Base-by-base conservation (phyloP, 2,113 vertebrate genomes). In the Pitta sordida region DNA sequence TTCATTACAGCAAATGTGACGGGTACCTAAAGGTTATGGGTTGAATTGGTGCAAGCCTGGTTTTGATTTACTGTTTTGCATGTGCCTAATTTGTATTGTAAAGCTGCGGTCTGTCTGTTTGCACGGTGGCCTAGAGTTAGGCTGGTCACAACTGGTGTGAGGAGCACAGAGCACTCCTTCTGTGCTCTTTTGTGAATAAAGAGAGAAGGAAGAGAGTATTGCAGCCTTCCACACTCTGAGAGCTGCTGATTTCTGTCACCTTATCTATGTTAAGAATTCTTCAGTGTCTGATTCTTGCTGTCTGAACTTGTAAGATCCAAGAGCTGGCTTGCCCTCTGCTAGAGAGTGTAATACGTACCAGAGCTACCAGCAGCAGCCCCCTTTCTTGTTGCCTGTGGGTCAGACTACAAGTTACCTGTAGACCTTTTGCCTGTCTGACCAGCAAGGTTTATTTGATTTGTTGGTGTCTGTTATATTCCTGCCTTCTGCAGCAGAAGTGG, bases 101-200 rank as follows among this genome's bases (percentile, higher is more conserved):
- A 48, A 55, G 4, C 1, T 6, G 1, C 20, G 4, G 56, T 19
- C 27, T 26, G 55, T 58, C 46, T 16, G 0, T 3, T 15, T 29
- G 65, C 44, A 2, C 34, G 2, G 60, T 3, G 15, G 51, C 60
- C n/a, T 53, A 2, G 52, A 29, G 44, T 83, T 63, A 51, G n/a
- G 29, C 63, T 62, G 64, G 76, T 41, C 55, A 10, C n/a, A n/a
- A n/a, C n/a, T n/a, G n/a, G n/a, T 2, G 1, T 2, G 12, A 20
- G 55, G 5, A 48, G 29, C 43, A 5, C 12, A 3, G 11, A 3
- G 27, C 5, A 27, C 36, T 69, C 24, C 52, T 74, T 8, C 48
- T 84, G 48, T 46, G n/a, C 52, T 10, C 8, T n/a, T 29, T 21
- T 32, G 19, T 43, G 67, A 34, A 4, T 15, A 24, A 62, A 1